A percentile compares a stretch with the other conserved stretches of the same genome.
Evolutionary conservation across 2,113 vertebrate species (phyloP).

Genomic region (Urocynchramus pylzowi): DNA sequence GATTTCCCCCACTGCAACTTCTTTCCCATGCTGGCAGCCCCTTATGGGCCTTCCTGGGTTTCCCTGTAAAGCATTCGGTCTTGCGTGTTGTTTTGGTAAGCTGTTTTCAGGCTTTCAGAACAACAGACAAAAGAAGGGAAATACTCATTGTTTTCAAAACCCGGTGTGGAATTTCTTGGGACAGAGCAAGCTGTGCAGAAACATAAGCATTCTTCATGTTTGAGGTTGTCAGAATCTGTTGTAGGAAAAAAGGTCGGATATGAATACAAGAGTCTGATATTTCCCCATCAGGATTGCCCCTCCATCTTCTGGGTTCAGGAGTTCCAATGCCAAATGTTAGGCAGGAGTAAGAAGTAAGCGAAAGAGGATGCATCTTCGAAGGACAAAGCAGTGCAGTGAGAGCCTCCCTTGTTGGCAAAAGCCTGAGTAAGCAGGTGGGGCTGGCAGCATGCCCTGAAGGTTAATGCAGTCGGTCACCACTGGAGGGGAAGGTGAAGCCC

Average conservation of each 20-base stretch:
- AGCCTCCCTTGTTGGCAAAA: constrained; percentile 10
- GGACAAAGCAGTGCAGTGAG: background rate
- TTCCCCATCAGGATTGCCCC: background rate
- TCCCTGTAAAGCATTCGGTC: background rate
- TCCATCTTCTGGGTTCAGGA: background rate
- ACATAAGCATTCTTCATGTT: background rate
- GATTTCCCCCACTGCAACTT: background rate
- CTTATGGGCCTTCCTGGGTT: accelerated
- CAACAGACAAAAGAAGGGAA: background rate
- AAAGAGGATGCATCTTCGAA: background rate
- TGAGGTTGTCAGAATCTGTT: background rate
- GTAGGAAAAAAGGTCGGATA: background rate
- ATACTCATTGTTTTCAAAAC: background rate
- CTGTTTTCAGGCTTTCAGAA: background rate
- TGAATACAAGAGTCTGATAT: background rate
- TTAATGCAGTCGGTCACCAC: background rate
- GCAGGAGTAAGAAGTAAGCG: background rate
- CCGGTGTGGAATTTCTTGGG: background rate
- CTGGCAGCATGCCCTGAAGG: background rate
- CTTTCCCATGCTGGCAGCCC: background rate
- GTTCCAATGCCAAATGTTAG: background rate
- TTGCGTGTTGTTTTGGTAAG: background rate
- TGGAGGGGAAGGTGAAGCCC: background rate
- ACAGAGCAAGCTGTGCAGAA: background rate
- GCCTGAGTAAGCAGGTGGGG: constrained; percentile 40